Evolutionary conservation across 2,888 invertebrate genomes (phyloP), one percentile per base, ranked within the genome.

Genomic region (Sarcophaga rosellei): DNA sequence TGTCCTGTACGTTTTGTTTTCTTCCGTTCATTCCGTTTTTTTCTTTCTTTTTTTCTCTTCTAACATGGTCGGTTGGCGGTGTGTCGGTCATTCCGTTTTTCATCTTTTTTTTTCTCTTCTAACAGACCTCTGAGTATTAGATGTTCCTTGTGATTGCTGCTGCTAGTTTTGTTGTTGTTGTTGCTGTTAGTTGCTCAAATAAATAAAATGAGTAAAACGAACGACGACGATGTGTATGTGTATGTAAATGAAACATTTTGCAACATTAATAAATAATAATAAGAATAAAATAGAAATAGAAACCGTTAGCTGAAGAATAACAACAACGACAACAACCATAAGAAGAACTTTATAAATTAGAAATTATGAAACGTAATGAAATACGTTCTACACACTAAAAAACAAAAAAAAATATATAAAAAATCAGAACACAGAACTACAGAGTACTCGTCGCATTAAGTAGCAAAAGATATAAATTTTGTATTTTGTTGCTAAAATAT

Each of bases 191-290:
- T 81, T 77, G 45, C 61, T 65, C 76, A 72, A 61, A 57, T 11
- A 72, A 82, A 82, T 65, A 72, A 65, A 72, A 62, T 70, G 44
- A 57, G 57, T 57, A 20, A 21, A 17, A 61, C 0, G 21, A 23
- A 47, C 63, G 15, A 53, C 15, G 3, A 15, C 17, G 3, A 15
- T 53, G 61, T 44, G n/a, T 63, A 20, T 2, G 4, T n/a, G 47
- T 79, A 6, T 72, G 65, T 20, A 65, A 62, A 15, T 74, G 20
- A 75, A 82, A 63, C 59, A 82, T 72, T 82, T 81, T 81, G 74
- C 63, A 77, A 82, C 61, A 86, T 79, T 79, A 66, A 73, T 80
- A 80, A 83, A 79, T 83, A 78, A 79, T 75, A 76, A 72, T 8
- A 10, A 35, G 2, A 35, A 35, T 8, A 35, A 59, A 65, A 59